A percentile compares a stretch with the other conserved stretches of the same genome.
Conservation (phyloP, 37 sponge, comb jelly and placozoan species). For the Amphimedon queenslandica region DNA sequence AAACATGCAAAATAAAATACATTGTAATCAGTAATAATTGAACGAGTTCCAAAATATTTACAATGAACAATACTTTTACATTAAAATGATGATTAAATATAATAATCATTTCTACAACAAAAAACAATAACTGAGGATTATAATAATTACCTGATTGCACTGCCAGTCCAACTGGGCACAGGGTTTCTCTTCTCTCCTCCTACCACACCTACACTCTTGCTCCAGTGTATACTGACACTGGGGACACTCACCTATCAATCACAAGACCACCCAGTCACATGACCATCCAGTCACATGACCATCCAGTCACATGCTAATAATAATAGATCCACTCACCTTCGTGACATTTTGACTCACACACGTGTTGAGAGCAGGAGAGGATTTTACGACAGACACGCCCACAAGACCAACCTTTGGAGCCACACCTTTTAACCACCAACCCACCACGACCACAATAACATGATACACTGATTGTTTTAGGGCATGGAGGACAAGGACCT, state of each 20-base stretch:
- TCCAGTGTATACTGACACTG: constrained; percentile 43
- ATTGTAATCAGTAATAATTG: too few relatives aligned
- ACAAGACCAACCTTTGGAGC: constrained; percentile 81
- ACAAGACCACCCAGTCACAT: too few relatives aligned
- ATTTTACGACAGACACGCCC: constrained; percentile 60
- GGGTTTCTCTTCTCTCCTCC: constrained; percentile 14
- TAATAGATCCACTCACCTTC: constrained; percentile 40
- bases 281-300: not conserved
- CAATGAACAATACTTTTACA: too few relatives aligned
- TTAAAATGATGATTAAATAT: too few relatives aligned
- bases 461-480: constrained; percentile 46
- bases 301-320: not conserved
- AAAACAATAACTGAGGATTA: too few relatives aligned
- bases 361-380: constrained; percentile 70
- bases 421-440: constrained; percentile 69
- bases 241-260: constrained; percentile 66
- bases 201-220: constrained; percentile 78
- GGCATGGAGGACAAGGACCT: constrained; percentile 97
- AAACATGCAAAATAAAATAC: too few relatives aligned
- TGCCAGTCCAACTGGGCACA: constrained; percentile 70
- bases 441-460: constrained; percentile 77
- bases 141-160: constrained; percentile 75
- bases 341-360: constrained; percentile 78
- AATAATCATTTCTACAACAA: too few relatives aligned
- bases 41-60: too few relatives aligned